Percentiles rank a stretch among this genome's conserved stretches.
These are phyloP conservation scores for Hipposideros larvatus DNA, from an alignment of 2,797 vertebrate species.

Conservation along the genomic window DNA sequence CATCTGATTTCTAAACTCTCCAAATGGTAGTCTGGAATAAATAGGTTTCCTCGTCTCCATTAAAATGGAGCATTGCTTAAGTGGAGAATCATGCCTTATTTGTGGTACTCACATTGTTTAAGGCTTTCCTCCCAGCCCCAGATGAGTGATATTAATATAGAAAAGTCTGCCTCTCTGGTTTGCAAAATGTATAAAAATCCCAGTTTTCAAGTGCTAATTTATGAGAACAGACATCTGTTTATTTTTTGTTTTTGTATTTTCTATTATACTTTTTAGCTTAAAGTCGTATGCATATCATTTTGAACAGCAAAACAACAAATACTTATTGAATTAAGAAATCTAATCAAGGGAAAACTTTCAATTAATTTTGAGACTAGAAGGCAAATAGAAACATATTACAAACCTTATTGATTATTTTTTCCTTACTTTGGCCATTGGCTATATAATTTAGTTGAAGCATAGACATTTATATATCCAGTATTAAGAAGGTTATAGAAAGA, in stretches of 20 bases:
- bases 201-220: not conserved
- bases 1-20: not conserved
- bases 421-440: not conserved
- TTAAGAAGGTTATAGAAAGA: not conserved
- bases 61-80: not conserved
- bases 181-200: slow-evolving; percentile 11
- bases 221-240: not conserved
- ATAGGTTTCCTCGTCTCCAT: not conserved
- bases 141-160: not conserved
- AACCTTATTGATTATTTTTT: slow-evolving; percentile 29
- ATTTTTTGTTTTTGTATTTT: not conserved
- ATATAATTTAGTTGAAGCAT: not conserved
- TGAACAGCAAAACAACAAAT: not conserved
- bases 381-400: not conserved
- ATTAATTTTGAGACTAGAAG: not conserved
- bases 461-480: not conserved
- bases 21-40: not conserved
- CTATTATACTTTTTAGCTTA: not conserved
- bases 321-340: not conserved
- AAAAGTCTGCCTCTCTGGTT: not conserved
- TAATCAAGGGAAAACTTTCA: not conserved
- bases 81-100: not conserved
- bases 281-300: not conserved
- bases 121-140: not conserved
- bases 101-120: not conserved